Evolutionary conservation across 2,797 vertebrate species (phyloP).

Genomic region (Tokudaia muenninki): DNA sequence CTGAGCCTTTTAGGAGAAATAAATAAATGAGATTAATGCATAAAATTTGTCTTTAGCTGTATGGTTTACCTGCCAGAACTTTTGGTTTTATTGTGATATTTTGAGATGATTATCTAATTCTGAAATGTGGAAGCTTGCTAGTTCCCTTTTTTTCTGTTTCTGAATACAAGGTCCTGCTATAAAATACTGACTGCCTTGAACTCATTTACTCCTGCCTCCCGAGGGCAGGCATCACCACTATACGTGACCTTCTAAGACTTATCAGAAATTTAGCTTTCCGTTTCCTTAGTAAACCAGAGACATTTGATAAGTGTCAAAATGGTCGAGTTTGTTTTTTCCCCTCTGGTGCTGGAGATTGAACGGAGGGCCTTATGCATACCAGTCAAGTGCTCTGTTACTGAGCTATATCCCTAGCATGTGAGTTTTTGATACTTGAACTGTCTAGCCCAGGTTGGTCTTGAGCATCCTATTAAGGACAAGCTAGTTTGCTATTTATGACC

Average conservation of each 20-base stretch:
- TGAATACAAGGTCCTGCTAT: not conserved
- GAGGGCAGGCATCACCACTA: not conserved
- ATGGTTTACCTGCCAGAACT: not conserved
- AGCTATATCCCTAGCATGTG: not conserved
- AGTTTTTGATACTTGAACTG: not conserved
- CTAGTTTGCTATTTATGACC: not conserved
- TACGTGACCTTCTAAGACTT: not conserved
- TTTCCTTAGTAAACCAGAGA: slow-evolving; percentile 1
- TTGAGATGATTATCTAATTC: slow-evolving; percentile 21
- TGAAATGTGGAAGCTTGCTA: not conserved
- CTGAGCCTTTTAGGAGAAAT: not conserved
- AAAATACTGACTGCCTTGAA: not conserved
- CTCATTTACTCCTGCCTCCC: not conserved
- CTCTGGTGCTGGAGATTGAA: not conserved
- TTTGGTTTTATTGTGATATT: slow-evolving; percentile 22
- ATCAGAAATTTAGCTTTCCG: not conserved
- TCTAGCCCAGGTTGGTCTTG: not conserved
- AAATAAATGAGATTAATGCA: slow-evolving; percentile 16
- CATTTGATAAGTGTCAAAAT: slow-evolving; percentile 3
- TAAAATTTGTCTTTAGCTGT: slow-evolving; percentile 33
- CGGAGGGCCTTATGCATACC: not conserved
- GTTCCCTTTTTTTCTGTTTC: not conserved
- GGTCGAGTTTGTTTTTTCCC: not conserved
- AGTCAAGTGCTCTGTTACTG: not conserved
- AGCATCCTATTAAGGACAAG: not conserved